These are phyloP conservation scores for Aldabrachelys gigantea DNA, from an alignment of 2,113 vertebrate genomes.

Conservation along the genomic window DNA sequence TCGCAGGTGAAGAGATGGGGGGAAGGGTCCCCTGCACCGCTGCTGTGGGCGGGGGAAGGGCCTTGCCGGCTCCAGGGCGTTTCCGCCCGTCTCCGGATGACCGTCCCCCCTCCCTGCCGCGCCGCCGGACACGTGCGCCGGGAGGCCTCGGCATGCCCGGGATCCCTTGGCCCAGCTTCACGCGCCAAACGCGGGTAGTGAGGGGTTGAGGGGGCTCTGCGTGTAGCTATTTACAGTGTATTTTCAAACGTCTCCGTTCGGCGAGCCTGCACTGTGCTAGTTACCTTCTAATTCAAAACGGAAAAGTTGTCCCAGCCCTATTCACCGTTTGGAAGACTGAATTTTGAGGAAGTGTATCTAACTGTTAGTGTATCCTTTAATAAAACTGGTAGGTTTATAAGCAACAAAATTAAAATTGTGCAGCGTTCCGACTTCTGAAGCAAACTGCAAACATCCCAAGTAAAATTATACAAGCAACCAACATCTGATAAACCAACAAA, in stretches of 20 bases:
- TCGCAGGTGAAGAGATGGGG: accelerated
- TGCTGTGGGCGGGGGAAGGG: too few relatives aligned
- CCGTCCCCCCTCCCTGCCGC: too few relatives aligned
- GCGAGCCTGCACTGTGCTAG: not conserved
- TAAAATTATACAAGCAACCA: not conserved
- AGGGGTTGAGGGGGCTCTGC: not conserved
- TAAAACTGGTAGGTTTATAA: not conserved
- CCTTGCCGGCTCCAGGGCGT: not conserved
- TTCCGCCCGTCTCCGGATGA: not conserved
- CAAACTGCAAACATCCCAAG: not conserved
- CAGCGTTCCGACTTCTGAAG: not conserved
- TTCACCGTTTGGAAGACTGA: not conserved
- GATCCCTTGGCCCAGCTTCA: not conserved
- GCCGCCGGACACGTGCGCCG: not conserved
- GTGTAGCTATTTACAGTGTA: not conserved
- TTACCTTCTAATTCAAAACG: not conserved
- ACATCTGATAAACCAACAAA: not conserved
- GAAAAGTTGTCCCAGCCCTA: not conserved
- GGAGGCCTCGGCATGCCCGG: not conserved
- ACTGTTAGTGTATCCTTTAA: not conserved
- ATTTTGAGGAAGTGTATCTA: not conserved
- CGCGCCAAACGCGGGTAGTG: not conserved
- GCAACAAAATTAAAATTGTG: not conserved
- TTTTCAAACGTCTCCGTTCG: not conserved
- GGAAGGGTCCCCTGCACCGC: accelerated